These are phyloP conservation scores for Taxidea taxus DNA, from an alignment of 2,113 vertebrate species.

Conservation along the genomic window DNA sequence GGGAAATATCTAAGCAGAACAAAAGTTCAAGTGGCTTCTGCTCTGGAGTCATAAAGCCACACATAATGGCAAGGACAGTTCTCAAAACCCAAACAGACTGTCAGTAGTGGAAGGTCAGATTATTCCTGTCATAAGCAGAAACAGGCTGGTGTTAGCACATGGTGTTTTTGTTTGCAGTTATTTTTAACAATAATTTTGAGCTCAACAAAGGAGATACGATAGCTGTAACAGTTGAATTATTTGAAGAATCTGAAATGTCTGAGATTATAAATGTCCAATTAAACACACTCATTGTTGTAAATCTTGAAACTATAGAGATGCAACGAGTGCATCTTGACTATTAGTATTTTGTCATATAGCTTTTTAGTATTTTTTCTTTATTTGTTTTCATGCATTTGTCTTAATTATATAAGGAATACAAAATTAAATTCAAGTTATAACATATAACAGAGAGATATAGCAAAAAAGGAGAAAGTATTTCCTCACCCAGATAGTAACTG, in stretches of 20 bases:
- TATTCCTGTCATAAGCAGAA: neutral
- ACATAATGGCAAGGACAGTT: neutral
- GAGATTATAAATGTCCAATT: neutral
- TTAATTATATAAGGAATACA: neutral
- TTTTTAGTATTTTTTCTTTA: neutral
- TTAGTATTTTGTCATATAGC: neutral
- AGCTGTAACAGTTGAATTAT: neutral
- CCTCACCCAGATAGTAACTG: neutral
- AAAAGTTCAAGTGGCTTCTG: neutral
- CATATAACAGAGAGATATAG: neutral
- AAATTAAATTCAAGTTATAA: neutral
- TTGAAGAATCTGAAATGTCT: slow-evolving; percentile 12
- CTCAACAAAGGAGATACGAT: neutral
- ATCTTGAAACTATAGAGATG: neutral
- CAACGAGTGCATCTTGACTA: neutral
- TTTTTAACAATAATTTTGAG: neutral
- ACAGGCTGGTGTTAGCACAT: neutral
- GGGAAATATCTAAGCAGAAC: neutral
- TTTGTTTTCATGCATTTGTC: neutral
- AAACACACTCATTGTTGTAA: slow-evolving; percentile 17
- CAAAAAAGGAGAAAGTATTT: neutral
- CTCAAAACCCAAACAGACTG: neutral
- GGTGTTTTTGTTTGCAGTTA: neutral
- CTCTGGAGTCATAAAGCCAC: neutral
- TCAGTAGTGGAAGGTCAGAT: neutral